Evolutionary conservation across 2,888 invertebrate species (phyloP), one percentile per base, ranked within the genome.

Genomic region (Craniophora ligustri): DNA sequence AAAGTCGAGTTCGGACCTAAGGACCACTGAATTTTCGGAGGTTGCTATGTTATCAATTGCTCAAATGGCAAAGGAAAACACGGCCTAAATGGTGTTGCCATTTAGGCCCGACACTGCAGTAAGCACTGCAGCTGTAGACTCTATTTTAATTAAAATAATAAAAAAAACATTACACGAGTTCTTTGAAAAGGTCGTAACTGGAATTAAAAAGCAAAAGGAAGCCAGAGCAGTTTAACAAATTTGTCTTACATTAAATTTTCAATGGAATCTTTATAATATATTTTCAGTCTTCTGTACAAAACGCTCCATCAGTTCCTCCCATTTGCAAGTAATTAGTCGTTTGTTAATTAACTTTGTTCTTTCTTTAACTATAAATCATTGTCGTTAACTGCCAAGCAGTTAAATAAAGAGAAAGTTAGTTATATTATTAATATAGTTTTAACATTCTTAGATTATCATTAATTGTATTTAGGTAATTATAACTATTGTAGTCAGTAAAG

Each of bases 351-450:
- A 65, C 60, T 69, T 69, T 55, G 66, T 68, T 63, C 51, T 59
- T 47, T n/a, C 44, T 47, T 69, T 59, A 38, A 69, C 73, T 70
- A 72, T 72, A 69, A 70, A 72, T 70, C 73, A 73, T 57, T 70
- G 73, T 69, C 60, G 57, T 38, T 60, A 68, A 63, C 32, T 31
- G 32, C 36, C 35, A 63, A 63, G 58, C 54, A 50, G 63, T 71
- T 53, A 30, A 38, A 32, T n/a, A 38, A 49, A 48, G 48, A 59
- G 66, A 72, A 69, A 69, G 56, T 65, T 60, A 2, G 34, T 21
- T 18, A 35, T 63, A 42, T 67, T 62, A 53, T 45, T 67, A 66
- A 26, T 42, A 19, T 13, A 11, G n/a, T 21, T 6, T 31, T 36
- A 14, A 40, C 47, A 35, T 64, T 21, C 7, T 8, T 7, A 21